A percentile compares a stretch with the other conserved stretches of the same genome.
phyloP scores from a whole-genome alignment of 2,797 vertebrate species.

The Brotula barbata region DNA sequence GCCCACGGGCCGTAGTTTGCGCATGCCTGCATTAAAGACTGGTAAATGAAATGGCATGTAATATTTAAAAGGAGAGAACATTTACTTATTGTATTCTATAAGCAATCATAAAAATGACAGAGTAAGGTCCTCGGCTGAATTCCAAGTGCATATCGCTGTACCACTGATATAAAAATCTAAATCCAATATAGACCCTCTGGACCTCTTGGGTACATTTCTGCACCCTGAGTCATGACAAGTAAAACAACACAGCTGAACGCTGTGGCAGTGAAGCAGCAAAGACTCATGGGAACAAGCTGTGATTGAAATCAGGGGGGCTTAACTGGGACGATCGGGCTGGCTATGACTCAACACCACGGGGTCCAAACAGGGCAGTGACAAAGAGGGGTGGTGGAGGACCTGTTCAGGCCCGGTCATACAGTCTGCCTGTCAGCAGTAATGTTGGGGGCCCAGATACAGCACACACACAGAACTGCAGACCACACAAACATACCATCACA shows the following conservation, averaged over 20 bases:
- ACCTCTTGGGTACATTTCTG: not conserved
- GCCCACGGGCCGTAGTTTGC: too few relatives aligned
- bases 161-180: not conserved
- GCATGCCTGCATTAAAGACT: too few relatives aligned
- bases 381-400: constrained; percentile 48
- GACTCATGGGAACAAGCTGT: constrained; percentile 11
- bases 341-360: constrained; percentile 67
- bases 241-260: constrained; percentile 4
- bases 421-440: constrained; percentile 75
- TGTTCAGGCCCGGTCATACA: constrained; percentile 45
- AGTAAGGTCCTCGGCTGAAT: too few relatives aligned
- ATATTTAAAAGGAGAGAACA: too few relatives aligned
- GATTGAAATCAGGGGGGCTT: constrained; percentile 49
- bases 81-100: too few relatives aligned
- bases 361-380: constrained; percentile 66
- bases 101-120: too few relatives aligned
- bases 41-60: too few relatives aligned
- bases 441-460: constrained; percentile 33
- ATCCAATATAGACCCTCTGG: not conserved
- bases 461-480: constrained; percentile 35
- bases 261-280: constrained; percentile 13
- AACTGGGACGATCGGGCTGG: constrained; percentile 45
- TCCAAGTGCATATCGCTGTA: not conserved
- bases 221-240: constrained; percentile 1
- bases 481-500: constrained; percentile 28